phyloP scores from a whole-genome alignment of 2,113 vertebrate genomes.

The Garra rufa region DNA sequence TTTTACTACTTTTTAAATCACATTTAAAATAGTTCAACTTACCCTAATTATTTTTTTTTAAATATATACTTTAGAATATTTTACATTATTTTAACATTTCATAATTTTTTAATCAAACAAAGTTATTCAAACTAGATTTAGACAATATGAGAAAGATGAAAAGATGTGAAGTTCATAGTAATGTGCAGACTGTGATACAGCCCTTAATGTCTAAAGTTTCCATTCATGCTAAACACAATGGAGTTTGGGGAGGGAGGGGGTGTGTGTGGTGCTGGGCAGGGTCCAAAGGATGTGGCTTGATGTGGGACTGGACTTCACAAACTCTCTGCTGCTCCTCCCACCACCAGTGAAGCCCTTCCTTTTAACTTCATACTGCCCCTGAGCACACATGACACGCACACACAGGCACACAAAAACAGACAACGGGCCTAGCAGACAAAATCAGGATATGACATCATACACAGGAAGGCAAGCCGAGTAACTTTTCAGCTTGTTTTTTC shows the following conservation, averaged over 20 bases:
- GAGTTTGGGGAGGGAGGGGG: background rate
- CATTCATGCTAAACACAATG: background rate
- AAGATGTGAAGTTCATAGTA: too few relatives aligned
- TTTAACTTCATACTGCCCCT: slow-evolving; percentile 36
- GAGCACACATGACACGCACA: slow-evolving; percentile 55
- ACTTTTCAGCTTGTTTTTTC: slow-evolving; percentile 61
- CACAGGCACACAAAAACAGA: slow-evolving; percentile 53
- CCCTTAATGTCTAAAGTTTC: background rate
- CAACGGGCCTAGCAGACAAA: slow-evolving; percentile 73
- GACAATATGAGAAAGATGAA: background rate
- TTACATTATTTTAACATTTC: background rate
- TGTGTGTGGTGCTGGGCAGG: slow-evolving; percentile 20
- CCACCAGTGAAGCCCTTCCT: slow-evolving; percentile 47
- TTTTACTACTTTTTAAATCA: too few relatives aligned
- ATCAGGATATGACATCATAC: slow-evolving; percentile 93
- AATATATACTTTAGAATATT: background rate
- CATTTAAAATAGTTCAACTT: too few relatives aligned
- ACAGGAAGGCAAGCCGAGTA: slow-evolving; percentile 77
- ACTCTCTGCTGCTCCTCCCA: slow-evolving; percentile 45
- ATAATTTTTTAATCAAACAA: background rate
- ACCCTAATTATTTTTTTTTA: too few relatives aligned
- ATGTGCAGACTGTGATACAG: background rate
- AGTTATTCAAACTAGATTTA: background rate
- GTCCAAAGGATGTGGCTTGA: slow-evolving; percentile 30
- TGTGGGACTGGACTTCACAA: slow-evolving; percentile 28